Base-by-base conservation (phyloP, 2,797 vertebrate species). In the Nothura maculosa region DNA sequence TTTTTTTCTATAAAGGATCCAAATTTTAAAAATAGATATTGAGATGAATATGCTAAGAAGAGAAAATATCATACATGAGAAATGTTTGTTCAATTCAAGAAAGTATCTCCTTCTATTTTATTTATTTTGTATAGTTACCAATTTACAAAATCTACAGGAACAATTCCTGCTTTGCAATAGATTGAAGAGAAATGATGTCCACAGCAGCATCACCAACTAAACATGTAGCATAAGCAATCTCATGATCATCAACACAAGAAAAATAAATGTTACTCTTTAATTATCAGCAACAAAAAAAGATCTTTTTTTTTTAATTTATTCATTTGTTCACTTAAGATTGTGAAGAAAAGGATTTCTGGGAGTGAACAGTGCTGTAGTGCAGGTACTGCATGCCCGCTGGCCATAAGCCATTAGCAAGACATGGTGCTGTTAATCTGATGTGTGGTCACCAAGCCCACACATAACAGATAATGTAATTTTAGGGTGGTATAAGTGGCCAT, bases 11-110 rank as follows among this genome's bases (percentile, higher is more conserved):
- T n/a, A 76, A 25, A 87, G 32, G 28, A 88, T 45, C 66, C 79
- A 20, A 63, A 43, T 79, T 95, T 95, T 94, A 88, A 93, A 95
- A 92, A 85, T 84, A 85, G 34, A 52, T 92, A 90, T 40, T 89
- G 36, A 75, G 82, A 89, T 85, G 76, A 91, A 85, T 92, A 86
- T 72, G 61, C n/a, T 89, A 89, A 68, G 42, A 91, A 91, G 85
- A 77, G 10, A 90, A 94, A 82, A 89, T 68, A 94, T 16, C 61
- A 80, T 9, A 0, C 55, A 28, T 55, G 32, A 79, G 38, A 90
- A 89, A 79, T 22, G 2, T 77, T 89, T 78, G 38, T 16, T 14
- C 38, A 73, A 11, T 68, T 72, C 42, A 74, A 13, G 34, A 52
- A 87, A 42, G 13, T 27, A 38, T 38, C 5, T 48, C 63, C 74